Evolutionary conservation across 1,140 invertebrate genomes (phyloP), one percentile per base, ranked within the genome.

Genomic region (Heliconius eleuchia): DNA sequence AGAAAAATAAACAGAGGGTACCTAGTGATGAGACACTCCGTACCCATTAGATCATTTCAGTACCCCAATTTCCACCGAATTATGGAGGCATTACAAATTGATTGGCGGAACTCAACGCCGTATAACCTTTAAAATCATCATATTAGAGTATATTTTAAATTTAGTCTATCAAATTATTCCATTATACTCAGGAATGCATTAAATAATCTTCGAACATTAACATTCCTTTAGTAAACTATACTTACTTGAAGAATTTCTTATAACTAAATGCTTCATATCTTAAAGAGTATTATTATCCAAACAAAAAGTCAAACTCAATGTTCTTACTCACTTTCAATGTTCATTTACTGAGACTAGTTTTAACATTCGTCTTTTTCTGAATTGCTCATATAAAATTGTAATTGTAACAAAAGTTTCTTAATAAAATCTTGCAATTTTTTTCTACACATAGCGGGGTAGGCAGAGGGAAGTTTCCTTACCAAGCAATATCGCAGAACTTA

Each of bases 211-310:
- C 80, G 39, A 74, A 42, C 81, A 85, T 90, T 88, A 89, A 83
- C 80, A 85, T 89, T 80, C 82, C 84, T 81, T 52, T 19, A 46
- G 30, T 85, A 88, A 90, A 85, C 85, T 86, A 84, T 89, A 87
- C 78, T 89, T 89, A 91, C 78, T 76, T 50, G 37, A 78, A 80
- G 83, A 80, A 82, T 80, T 84, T 81, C 82, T 80, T 82, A 71
- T 73, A 80, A 74, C 55, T 75, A 74, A 85, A 84, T 71, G 72
- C 71, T 81, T 71, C 57, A 66, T 66, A 66, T 3, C 23, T 42
- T 75, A 57, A 75, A 30, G 52, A 66, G 60, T 66, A 13, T 66
- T 66, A 66, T 66, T 66, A 66, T n/a, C 4, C 11, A 73, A 57
- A 57, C 55, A 23, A 66, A 60, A 13, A 27, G 4, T 30, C 60